phyloP scores from a whole-genome alignment of 2,797 vertebrate species.

The Spinus olivaceus region DNA sequence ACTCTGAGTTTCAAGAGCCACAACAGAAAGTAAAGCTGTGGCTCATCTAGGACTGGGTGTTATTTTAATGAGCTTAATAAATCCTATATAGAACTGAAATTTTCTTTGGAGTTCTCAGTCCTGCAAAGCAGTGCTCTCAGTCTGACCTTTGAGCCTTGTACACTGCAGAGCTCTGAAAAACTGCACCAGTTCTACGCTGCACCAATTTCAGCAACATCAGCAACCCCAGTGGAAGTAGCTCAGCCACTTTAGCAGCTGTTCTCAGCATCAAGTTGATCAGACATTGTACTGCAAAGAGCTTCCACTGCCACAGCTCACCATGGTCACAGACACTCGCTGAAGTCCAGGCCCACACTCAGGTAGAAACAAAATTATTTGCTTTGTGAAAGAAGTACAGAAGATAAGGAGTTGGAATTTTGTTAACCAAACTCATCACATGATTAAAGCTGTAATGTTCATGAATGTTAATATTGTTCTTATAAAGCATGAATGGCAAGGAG shows the following conservation, averaged over 20 bases:
- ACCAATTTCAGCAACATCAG: constrained; percentile 19
- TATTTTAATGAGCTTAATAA: constrained; percentile 60
- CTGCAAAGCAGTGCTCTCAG: not conserved
- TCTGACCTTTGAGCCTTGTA: constrained; percentile 9
- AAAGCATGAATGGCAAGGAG: not conserved
- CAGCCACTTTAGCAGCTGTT: not conserved
- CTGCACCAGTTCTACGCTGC: not conserved
- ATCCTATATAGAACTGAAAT: constrained; percentile 32
- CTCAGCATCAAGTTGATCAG: not conserved
- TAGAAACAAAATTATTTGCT: not conserved
- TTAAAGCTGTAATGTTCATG: not conserved
- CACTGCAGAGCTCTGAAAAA: not conserved
- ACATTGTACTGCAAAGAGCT: not conserved
- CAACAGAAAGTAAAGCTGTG: constrained; percentile 50
- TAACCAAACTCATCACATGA: not conserved
- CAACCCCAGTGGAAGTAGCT: not conserved
- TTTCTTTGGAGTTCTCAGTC: constrained; percentile 6
- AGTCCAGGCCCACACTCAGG: not conserved
- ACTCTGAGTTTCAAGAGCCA: constrained; percentile 29
- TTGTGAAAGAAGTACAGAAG: not conserved
- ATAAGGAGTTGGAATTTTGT: not conserved
- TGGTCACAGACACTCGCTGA: not conserved
- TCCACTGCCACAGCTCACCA: not conserved
- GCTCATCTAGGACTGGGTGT: constrained; percentile 44
- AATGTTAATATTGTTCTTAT: not conserved